phyloP scores from a whole-genome alignment of 2,888 invertebrate genomes.

The Epistrophella euchroma region DNA sequence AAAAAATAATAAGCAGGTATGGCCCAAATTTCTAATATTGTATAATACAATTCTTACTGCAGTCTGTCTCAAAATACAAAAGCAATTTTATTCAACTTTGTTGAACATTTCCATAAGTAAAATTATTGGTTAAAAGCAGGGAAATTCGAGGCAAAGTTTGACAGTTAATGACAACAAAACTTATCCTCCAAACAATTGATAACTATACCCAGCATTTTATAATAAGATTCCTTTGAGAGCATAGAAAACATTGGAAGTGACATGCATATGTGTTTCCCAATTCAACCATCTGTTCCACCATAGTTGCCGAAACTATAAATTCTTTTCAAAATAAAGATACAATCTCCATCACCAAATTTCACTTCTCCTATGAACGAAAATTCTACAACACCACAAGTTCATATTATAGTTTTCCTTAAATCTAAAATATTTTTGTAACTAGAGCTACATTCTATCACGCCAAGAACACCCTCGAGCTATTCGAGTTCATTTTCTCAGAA shows the following conservation, averaged over 20 bases:
- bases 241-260: neutral
- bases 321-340: neutral
- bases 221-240: neutral
- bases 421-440: constrained; percentile 25
- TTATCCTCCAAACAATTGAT: neutral
- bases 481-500: constrained; percentile 46
- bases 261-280: neutral
- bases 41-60: too few species aligned
- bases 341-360: neutral
- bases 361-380: neutral
- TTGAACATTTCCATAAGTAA: neutral
- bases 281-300: constrained; percentile 13
- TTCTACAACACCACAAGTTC: neutral
- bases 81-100: too few species aligned
- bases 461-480: constrained; percentile 24
- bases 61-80: too few species aligned
- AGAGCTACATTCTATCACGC: constrained; percentile 13
- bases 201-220: neutral
- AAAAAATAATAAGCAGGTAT: too few species aligned
- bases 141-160: neutral
- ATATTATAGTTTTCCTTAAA: neutral
- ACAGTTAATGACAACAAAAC: neutral
- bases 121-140: neutral
- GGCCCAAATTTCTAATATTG: too few species aligned
- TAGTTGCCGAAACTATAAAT: constrained; percentile 3